Evolutionary conservation across 2,888 invertebrate species (phyloP).

Genomic region (Polydrusus tereticollis): DNA sequence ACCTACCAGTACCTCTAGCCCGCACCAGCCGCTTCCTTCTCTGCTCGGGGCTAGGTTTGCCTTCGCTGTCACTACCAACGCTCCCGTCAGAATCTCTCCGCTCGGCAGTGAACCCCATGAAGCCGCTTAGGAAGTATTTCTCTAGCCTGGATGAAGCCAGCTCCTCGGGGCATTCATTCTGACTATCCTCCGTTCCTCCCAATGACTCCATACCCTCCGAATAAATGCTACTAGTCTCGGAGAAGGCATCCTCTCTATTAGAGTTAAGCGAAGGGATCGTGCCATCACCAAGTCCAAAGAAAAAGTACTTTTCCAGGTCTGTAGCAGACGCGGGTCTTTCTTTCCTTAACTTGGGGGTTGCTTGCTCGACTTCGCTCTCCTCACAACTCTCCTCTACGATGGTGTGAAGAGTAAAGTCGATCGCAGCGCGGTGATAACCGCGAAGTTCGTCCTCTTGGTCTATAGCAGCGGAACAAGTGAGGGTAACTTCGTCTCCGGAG

Average conservation of each 20-base stretch:
- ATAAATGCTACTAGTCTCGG: slow-evolving; percentile 88
- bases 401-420: slow-evolving; percentile 92
- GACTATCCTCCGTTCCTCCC: slow-evolving; percentile 70
- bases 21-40: slow-evolving; percentile 84
- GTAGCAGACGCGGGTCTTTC: slow-evolving; percentile 82
- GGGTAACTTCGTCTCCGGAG: slow-evolving; percentile 76
- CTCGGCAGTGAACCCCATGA: slow-evolving; percentile 85
- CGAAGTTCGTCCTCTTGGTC: slow-evolving; percentile 86
- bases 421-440: slow-evolving; percentile 84
- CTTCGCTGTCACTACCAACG: slow-evolving; percentile 92
- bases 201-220: slow-evolving; percentile 86
- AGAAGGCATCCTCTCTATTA: slow-evolving; percentile 75
- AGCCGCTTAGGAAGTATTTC: slow-evolving; percentile 90
- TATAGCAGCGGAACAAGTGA: slow-evolving; percentile 69
- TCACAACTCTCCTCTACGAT: slow-evolving; percentile 96
- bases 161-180: slow-evolving; percentile 71
- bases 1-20: slow-evolving; percentile 85
- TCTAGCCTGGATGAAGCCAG: slow-evolving; percentile 87
- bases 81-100: slow-evolving; percentile 86
- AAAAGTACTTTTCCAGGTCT: slow-evolving; percentile 91
- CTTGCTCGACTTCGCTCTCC: slow-evolving; percentile 87
- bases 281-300: slow-evolving; percentile 84
- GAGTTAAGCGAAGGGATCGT: slow-evolving; percentile 69
- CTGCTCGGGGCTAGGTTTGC: slow-evolving; percentile 89
- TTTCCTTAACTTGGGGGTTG: slow-evolving; percentile 70